phyloP scores from a whole-genome alignment of 2,797 vertebrate species.

The Gobio occitaniae region DNA sequence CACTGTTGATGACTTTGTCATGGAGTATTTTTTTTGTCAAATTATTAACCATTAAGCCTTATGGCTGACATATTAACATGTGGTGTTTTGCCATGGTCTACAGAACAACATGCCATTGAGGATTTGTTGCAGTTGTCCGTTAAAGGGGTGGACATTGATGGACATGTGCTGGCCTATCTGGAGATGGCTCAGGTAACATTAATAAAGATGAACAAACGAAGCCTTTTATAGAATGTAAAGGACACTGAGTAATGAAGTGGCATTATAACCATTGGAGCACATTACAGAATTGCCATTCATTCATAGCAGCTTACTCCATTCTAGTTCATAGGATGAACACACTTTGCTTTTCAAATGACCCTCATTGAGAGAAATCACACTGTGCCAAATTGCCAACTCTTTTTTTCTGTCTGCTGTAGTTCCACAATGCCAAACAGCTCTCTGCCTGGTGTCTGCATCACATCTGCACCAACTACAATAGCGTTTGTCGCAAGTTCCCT shows the following conservation, averaged over 20 bases:
- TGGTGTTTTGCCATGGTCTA: conserved; percentile 49
- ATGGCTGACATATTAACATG: conserved; percentile 41
- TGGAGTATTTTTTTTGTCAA: not conserved
- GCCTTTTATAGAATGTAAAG: conserved; percentile 41
- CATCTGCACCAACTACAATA: conserved; percentile 94
- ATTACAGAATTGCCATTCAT: conserved; percentile 56
- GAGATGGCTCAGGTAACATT: conserved; percentile 87
- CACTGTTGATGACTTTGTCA: not conserved
- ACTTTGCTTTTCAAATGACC: conserved; percentile 58
- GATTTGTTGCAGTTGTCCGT: conserved; percentile 82
- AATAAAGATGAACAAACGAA: conserved; percentile 19
- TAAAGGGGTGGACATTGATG: conserved; percentile 87
- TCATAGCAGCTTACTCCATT: conserved; percentile 42
- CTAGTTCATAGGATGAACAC: conserved; percentile 53
- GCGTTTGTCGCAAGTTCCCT: conserved; percentile 90
- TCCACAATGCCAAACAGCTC: conserved; percentile 89
- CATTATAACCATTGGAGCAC: conserved; percentile 39
- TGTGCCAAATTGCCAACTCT: conserved; percentile 46
- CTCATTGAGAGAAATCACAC: conserved; percentile 46
- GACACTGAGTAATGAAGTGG: conserved; percentile 43
- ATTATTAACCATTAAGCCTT: conserved; percentile 35
- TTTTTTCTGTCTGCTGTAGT: conserved; percentile 71
- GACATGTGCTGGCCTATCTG: conserved; percentile 88
- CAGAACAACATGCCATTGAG: conserved; percentile 89
- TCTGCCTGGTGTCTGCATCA: conserved; percentile 91